These are phyloP conservation scores for Anneissia japonica DNA, from an alignment of 35 echinoderm and acorn worm genomes.

Conservation along the genomic window DNA sequence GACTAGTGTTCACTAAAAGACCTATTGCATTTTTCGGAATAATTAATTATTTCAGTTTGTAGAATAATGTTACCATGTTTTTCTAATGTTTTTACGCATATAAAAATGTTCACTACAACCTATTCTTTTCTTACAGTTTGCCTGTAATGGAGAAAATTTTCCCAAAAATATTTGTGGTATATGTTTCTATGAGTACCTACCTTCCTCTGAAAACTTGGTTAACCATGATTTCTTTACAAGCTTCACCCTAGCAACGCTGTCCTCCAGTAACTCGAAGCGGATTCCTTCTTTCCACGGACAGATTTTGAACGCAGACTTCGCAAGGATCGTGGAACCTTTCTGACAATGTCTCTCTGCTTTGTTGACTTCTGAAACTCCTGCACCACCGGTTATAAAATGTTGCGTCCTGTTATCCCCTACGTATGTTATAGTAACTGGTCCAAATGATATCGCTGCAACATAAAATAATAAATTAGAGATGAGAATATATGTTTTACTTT, in stretches of 20 bases:
- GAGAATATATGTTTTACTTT: too few species aligned
- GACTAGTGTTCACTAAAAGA: too few species aligned
- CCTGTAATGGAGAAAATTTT: too few species aligned
- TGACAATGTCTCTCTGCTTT: conserved; percentile 61
- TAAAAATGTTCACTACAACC: too few species aligned
- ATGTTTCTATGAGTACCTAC: too few species aligned
- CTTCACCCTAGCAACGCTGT: neutral
- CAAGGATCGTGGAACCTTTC: conserved; percentile 70
- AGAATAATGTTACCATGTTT: too few species aligned
- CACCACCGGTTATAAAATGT: conserved; percentile 73
- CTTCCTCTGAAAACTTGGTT: neutral
- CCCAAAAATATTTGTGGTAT: too few species aligned
- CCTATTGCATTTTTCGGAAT: too few species aligned
- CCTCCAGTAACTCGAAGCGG: conserved; percentile 49
- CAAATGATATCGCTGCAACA: conserved; percentile 58
- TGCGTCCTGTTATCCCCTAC: conserved; percentile 55
- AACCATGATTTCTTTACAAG: neutral
- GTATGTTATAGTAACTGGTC: conserved; percentile 60
- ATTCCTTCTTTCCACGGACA: conserved; percentile 67
- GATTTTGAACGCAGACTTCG: conserved; percentile 54
- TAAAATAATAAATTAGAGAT: too few species aligned
- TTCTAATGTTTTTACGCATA: too few species aligned
- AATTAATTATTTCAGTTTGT: too few species aligned
- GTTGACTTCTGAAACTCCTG: conserved; percentile 66
- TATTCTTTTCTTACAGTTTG: too few species aligned